These are phyloP conservation scores for Drosophila pandora DNA, from an alignment of 1,140 invertebrate genomes.

Conservation along the genomic window DNA sequence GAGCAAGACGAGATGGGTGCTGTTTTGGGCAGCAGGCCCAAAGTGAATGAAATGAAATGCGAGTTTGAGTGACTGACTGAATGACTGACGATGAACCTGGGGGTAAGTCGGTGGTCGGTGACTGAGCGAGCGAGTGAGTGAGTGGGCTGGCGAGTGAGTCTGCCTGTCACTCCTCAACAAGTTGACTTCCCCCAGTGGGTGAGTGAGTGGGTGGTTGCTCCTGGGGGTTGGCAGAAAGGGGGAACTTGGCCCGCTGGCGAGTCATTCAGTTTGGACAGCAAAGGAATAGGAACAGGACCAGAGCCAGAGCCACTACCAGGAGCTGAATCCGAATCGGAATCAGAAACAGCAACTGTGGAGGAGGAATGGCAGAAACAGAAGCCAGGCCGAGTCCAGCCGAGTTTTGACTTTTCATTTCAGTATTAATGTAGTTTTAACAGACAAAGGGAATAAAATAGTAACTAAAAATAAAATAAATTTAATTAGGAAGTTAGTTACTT, in stretches of 20 bases:
- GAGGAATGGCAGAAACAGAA: slow-evolving; percentile 16
- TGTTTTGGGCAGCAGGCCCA: slow-evolving; percentile 60
- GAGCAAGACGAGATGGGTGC: slow-evolving; percentile 27
- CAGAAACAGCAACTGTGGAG: slow-evolving; percentile 1
- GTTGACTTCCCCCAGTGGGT: slow-evolving; percentile 40
- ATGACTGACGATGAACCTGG: slow-evolving; percentile 48
- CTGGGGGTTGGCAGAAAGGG: not conserved
- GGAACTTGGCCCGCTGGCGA: slow-evolving; percentile 35
- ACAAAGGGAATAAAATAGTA: not conserved
- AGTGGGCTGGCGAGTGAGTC: slow-evolving; percentile 24
- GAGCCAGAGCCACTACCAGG: slow-evolving; percentile 8
- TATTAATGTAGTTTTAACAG: slow-evolving; percentile 38
- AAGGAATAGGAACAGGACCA: slow-evolving; percentile 22
- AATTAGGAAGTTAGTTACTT: not conserved
- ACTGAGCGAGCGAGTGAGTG: slow-evolving; percentile 31
- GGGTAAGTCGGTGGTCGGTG: slow-evolving; percentile 41
- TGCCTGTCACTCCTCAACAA: slow-evolving; percentile 56
- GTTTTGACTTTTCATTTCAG: slow-evolving; percentile 67
- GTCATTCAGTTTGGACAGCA: slow-evolving; percentile 61
- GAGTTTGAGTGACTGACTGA: slow-evolving; percentile 57
- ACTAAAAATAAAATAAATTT: not conserved
- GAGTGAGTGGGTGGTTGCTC: slow-evolving; percentile 13
- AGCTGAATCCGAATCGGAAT: slow-evolving; percentile 12
- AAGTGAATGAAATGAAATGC: slow-evolving; percentile 62
- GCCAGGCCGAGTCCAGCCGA: slow-evolving; percentile 9